Conservation (phyloP, 2,888 invertebrate species). For the Andrena fulva region DNA sequence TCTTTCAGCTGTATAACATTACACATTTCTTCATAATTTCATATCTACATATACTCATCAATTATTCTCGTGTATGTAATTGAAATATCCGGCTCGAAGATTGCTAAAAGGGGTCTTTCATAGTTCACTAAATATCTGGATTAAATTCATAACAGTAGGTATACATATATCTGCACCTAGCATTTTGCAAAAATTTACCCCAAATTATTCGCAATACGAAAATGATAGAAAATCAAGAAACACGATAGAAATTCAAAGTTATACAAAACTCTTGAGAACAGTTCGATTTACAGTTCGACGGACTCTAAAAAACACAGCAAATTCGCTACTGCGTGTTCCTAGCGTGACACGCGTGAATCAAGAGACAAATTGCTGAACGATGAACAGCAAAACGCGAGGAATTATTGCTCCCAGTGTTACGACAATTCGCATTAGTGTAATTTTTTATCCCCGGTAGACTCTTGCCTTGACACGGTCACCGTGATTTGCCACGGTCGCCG, state of each 20-base stretch:
- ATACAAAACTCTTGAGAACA: too few species aligned
- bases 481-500: background rate
- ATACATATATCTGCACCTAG: too few species aligned
- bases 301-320: background rate
- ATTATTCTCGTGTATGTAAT: too few species aligned
- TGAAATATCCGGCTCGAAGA: too few species aligned
- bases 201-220: background rate
- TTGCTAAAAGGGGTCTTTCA: background rate
- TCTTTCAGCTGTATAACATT: background rate
- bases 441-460: conserved; percentile 13
- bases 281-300: too few species aligned
- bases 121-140: background rate
- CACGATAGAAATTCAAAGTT: too few species aligned
- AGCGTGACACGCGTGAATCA: conserved; percentile 25
- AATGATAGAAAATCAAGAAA: too few species aligned
- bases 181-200: background rate
- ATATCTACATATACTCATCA: too few species aligned
- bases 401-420: background rate
- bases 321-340: conserved; percentile 3
- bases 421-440: conserved; percentile 26
- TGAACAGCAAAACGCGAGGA: conserved; percentile 16
- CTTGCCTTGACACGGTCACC: background rate
- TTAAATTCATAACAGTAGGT: background rate
- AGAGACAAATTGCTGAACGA: conserved; percentile 25
- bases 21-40: background rate